phyloP scores from a whole-genome alignment of 2,113 vertebrate genomes.

The Pygoscelis adeliae region DNA sequence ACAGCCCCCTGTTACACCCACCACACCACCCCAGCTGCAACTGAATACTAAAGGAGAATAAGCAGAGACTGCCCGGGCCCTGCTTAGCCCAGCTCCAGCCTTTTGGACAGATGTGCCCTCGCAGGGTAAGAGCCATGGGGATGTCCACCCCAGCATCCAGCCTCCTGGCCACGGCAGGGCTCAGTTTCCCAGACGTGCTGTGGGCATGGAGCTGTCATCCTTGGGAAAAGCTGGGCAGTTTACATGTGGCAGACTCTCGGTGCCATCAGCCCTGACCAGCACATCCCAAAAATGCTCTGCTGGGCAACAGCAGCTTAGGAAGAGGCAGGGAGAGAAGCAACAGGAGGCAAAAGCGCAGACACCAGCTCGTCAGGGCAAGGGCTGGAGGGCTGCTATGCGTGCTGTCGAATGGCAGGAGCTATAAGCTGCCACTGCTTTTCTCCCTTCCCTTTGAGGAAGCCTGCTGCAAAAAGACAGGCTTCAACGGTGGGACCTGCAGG shows the following conservation, averaged over 20 bases:
- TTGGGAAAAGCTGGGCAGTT: neutral
- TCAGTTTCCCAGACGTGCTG: neutral
- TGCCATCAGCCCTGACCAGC: neutral
- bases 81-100: neutral
- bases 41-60: neutral
- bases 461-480: neutral
- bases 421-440: neutral
- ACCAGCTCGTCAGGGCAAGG: neutral
- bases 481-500: neutral
- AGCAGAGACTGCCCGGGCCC: neutral
- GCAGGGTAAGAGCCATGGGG: neutral
- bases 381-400: neutral
- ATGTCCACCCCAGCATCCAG: neutral
- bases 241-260: accelerated
- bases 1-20: neutral
- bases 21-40: neutral
- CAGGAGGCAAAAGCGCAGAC: neutral
- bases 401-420: neutral
- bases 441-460: neutral
- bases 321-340: neutral
- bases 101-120: neutral
- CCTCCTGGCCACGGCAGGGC: neutral
- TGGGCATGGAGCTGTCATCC: accelerated
- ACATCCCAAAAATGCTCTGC: neutral
- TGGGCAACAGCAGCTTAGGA: neutral